phyloP scores from a whole-genome alignment of 30 jellyfish, hydroid and myxozoan genomes.

The Turritopsis rubra region DNA sequence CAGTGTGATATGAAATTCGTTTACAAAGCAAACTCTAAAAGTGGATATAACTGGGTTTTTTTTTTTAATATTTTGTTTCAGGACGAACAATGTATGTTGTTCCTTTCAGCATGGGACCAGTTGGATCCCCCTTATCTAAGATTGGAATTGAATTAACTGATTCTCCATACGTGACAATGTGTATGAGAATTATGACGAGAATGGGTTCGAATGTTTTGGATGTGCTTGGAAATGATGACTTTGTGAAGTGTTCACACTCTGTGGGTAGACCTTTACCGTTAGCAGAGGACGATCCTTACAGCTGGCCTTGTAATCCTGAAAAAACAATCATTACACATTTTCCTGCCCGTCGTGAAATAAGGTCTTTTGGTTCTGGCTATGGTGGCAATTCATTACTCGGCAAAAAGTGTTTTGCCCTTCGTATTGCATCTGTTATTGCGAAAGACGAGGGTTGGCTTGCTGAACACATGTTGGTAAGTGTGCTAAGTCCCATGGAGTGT shows the following conservation, averaged over 20 bases:
- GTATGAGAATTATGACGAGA: conserved; percentile 94
- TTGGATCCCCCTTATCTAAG: conserved; percentile 89
- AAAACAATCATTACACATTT: conserved; percentile 91
- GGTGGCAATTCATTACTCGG: conserved; percentile 98
- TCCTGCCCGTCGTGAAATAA: conserved; percentile 82
- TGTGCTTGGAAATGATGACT: conserved; percentile 52
- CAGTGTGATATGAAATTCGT: too few species aligned
- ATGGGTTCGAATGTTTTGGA: conserved; percentile 76
- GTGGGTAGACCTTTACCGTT: conserved; percentile 91
- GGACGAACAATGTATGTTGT: conserved; percentile 95
- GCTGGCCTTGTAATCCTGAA: conserved; percentile 99
- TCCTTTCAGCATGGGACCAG: conserved; percentile 99
- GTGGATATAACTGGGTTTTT: too few species aligned
- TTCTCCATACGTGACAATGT: conserved; percentile 89
- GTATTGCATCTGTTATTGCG: conserved; percentile 94
- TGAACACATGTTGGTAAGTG: conserved; percentile 96
- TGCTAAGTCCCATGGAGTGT: background rate
- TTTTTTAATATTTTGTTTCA: background rate
- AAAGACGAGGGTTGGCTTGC: conserved; percentile 99
- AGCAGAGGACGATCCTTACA: conserved; percentile 79
- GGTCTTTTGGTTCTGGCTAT: conserved; percentile 97
- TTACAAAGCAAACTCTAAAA: too few species aligned
- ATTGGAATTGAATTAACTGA: conserved; percentile 91
- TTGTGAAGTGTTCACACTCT: conserved; percentile 81
- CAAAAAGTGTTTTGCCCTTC: conserved; percentile 94